These are phyloP conservation scores for Glossosoma conforme DNA, from an alignment of 1,140 invertebrate species.

Conservation along the genomic window DNA sequence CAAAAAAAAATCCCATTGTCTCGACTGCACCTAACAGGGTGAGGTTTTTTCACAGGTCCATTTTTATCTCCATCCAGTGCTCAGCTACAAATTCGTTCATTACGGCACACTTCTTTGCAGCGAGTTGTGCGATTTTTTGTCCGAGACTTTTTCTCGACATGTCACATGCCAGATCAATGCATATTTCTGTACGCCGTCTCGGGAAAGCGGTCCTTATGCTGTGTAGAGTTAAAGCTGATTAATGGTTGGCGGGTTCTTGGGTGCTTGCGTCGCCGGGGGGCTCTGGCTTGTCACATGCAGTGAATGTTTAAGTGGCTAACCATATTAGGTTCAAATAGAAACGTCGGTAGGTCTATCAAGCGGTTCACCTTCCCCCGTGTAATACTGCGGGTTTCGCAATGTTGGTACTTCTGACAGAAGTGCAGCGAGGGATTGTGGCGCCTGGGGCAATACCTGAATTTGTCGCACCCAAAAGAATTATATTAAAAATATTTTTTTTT, in stretches of 20 bases:
- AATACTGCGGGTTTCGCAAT: too few species aligned
- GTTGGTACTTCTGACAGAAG: too few species aligned
- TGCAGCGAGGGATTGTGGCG: too few species aligned
- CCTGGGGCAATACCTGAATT: too few species aligned
- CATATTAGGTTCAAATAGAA: conserved; percentile 27
- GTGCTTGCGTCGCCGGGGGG: neutral
- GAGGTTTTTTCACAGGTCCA: neutral
- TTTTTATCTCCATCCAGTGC: neutral
- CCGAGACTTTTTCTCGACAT: neutral
- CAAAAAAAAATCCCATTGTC: too few species aligned
- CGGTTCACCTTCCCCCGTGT: too few species aligned
- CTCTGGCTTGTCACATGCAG: neutral
- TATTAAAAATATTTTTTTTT: too few species aligned
- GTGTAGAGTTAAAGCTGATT: neutral
- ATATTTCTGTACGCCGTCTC: neutral
- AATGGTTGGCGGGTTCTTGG: neutral
- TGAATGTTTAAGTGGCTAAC: conserved; percentile 27
- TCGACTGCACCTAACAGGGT: too few species aligned
- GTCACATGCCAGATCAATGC: neutral
- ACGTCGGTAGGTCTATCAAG: conserved; percentile 14
- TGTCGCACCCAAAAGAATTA: too few species aligned
- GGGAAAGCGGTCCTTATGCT: neutral
- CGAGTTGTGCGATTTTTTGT: neutral
- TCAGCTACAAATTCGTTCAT: too few species aligned
- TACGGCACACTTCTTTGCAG: too few species aligned